Evolutionary conservation across 92 coral and sea anemone genomes (phyloP).

Genomic region (Paramuricea clavata): DNA sequence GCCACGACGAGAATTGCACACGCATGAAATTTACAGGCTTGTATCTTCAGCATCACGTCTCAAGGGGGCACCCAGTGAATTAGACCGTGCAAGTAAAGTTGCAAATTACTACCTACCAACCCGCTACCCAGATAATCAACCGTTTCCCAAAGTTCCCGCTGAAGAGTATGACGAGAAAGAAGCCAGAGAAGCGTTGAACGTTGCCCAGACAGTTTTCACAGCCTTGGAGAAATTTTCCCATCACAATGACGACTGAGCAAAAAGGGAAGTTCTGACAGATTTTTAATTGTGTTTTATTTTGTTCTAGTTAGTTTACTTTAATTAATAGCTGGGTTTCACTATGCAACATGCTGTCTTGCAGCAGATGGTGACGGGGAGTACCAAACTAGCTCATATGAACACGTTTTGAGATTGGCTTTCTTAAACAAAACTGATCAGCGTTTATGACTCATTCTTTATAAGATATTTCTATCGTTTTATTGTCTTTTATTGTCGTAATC

Average conservation of each 20-base stretch:
- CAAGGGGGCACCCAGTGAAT: slow-evolving; percentile 13
- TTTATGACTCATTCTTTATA: no score
- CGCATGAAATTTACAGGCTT: slow-evolving; percentile 88
- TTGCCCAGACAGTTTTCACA: slow-evolving; percentile 3
- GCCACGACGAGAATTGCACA: slow-evolving; percentile 82
- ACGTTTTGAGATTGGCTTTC: no score
- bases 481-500: no score
- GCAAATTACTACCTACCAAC: slow-evolving; percentile 38
- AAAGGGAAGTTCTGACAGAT: background rate
- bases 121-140: slow-evolving; percentile 51
- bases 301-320: background rate
- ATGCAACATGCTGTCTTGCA: no score
- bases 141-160: slow-evolving; percentile 29
- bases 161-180: slow-evolving; percentile 13
- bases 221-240: background rate
- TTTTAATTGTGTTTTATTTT: background rate
- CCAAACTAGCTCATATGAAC: no score
- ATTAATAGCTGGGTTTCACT: no score
- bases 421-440: no score
- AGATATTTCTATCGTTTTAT: no score
- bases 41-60: slow-evolving; percentile 44
- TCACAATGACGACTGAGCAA: background rate
- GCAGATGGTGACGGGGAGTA: no score
- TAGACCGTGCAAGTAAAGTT: slow-evolving; percentile 15
- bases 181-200: slow-evolving; percentile 39